Evolutionary conservation across 2,797 vertebrate genomes (phyloP), one percentile per base, ranked within the genome.

Genomic region (Mionectes olivaceus): DNA sequence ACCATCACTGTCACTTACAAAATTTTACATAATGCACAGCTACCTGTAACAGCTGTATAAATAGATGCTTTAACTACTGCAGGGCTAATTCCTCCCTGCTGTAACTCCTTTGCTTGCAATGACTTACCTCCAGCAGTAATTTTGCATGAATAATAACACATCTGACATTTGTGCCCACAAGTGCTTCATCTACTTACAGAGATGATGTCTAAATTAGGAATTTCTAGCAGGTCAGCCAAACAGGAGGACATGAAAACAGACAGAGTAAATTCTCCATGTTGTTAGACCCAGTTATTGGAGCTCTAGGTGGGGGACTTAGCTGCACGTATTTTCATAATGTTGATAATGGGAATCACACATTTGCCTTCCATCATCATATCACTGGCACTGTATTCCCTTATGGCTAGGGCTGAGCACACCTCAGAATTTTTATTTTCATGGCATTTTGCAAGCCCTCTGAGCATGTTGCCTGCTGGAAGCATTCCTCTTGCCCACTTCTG

Each of bases 171-270:
- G 24, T 83, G 11, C 49, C 46, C 67, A 41, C 23, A 46, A 43
- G 44, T 63, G 71, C 41, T 85, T n/a, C 49, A 47, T 75, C 47
- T 82, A 41, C 68, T 70, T 83, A 57, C 4, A 63, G 68, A 85
- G 76, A 70, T 87, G 39, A 63, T 43, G 59, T 71, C 86, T 83
- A 63, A 63, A 25, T 92, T 79, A 75, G 71, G 60, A 81, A 90
- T 63, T 94, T 90, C 53, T 56, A 75, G 53, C 59, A 94, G 80
- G 87, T 68, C 87, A 89, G 55, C 28, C 53, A 67, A 77, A 82
- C 30, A 70, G 49, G 70, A 92, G 16, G 19, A 46, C n/a, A 33
- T 23, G 70, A 65, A 56, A 78, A 67, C 53, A 83, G 71, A 61
- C 13, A 55, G 59, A 53, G 33, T 53, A 63, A 59, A 50, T 75